These are phyloP conservation scores for Leucania comma DNA, from an alignment of 2,888 invertebrate species.

Conservation along the genomic window DNA sequence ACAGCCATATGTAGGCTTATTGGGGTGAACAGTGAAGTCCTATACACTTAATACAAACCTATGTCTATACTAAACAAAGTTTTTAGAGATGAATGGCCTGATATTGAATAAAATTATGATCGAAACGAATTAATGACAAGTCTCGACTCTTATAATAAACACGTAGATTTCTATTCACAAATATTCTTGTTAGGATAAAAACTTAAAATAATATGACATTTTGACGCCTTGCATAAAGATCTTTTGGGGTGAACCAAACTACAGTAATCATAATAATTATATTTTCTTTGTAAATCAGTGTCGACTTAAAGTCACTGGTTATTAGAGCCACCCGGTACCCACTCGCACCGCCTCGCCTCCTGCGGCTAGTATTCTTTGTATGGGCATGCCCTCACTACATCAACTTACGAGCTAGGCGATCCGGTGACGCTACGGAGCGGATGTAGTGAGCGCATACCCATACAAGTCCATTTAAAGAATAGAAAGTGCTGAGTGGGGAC, in stretches of 20 bases:
- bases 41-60: not conserved
- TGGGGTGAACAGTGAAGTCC: not conserved
- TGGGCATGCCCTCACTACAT: no score
- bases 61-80: not conserved
- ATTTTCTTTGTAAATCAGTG: not conserved
- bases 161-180: not conserved
- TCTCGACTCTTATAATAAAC: not conserved
- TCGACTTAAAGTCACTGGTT: no score
- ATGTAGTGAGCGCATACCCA: no score
- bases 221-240: not conserved
- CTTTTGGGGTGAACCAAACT: not conserved
- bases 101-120: not conserved
- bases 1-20: no score
- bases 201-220: not conserved
- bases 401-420: no score
- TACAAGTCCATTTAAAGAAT: no score
- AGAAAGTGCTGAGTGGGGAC: no score
- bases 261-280: not conserved
- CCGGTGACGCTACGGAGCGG: no score
- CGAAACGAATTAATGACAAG: conserved; percentile 24
- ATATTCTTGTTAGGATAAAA: not conserved
- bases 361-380: no score
- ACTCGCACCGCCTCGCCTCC: no score
- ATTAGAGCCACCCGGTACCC: no score
- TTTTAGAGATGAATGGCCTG: not conserved